Evolutionary conservation across 2,888 invertebrate species (phyloP), one percentile per base, ranked within the genome.

Genomic region (Nebria salina): DNA sequence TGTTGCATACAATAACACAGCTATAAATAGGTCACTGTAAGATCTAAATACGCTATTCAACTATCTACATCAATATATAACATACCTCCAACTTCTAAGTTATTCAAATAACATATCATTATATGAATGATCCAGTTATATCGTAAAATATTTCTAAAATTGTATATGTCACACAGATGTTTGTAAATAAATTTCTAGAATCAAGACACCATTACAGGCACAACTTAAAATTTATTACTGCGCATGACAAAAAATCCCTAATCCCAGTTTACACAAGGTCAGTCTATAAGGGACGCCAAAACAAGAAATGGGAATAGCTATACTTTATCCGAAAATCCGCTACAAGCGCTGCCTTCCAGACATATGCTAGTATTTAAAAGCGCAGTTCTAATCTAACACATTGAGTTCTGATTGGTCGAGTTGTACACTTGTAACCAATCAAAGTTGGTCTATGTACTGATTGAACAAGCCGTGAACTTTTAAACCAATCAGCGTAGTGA

Each of bases 151-250:
- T 80, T 68, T 26, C 20, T 7, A 15, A 70, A 80, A 54, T 80
- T 70, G 70, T 64, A 80, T 15, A 75, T 70, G 64, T 80, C 80
- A 64, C n/a, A 34, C 80, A 80, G 75, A 80, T 80, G 75, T 80
- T 80, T 80, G 80, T 80, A 80, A 80, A 80, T 80, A 80, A 72
- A 54, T 54, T 80, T 80, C 80, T 80, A 80, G 80, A 80, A 79
- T 75, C 34, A 15, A 80, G 75, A 80, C 80, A 80, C 80, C 80
- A 80, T 80, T 80, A 80, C 80, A 80, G 42, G 80, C 80, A 80
- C 73, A 54, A 54, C 54, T 11, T 54, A 54, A 54, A 54, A 54
- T 54, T 54, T 54, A 54, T 54, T 54, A 54, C 54, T 54, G 54
- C 54, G 54, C 54, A 54, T 54, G 54, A 54, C 54, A 7, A 54